Conservation (phyloP, 2,888 invertebrate genomes). For the Phanerotoma sp. region DNA sequence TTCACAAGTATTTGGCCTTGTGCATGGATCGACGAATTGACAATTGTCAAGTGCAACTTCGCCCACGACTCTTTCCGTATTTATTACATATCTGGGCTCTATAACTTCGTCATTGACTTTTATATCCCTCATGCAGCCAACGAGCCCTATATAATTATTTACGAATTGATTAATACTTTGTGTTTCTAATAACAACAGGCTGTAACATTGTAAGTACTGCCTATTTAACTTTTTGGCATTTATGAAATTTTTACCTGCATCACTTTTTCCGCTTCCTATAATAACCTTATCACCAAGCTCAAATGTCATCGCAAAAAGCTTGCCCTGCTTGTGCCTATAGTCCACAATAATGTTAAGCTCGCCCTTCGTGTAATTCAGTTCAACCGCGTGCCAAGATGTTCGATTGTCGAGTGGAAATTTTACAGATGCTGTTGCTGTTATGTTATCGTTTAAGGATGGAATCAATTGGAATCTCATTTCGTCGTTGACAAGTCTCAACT, state of each 20-base stretch:
- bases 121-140: slow-evolving; percentile 90
- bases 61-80: slow-evolving; percentile 81
- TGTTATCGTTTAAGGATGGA: slow-evolving; percentile 73
- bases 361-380: slow-evolving; percentile 74
- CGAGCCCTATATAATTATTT: slow-evolving; percentile 65
- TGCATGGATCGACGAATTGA: slow-evolving; percentile 86
- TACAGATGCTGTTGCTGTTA: slow-evolving; percentile 76
- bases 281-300: slow-evolving; percentile 71
- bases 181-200: too few relatives aligned
- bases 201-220: too few relatives aligned
- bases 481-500: slow-evolving; percentile 80
- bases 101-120: slow-evolving; percentile 78
- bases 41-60: slow-evolving; percentile 90
- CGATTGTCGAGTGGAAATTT: slow-evolving; percentile 71
- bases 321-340: slow-evolving; percentile 70
- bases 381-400: slow-evolving; percentile 82
- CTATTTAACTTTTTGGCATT: too few relatives aligned
- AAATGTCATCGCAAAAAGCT: slow-evolving; percentile 68
- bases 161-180: too few relatives aligned
- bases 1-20: slow-evolving; percentile 87
- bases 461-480: slow-evolving; percentile 82
- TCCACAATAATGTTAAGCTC: slow-evolving; percentile 76
- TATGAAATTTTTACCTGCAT: slow-evolving; percentile 43
- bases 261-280: slow-evolving; percentile 78
- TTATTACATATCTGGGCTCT: slow-evolving; percentile 79